Conservation (phyloP, 1,140 invertebrate species). For the Tetramorium simillimum region DNA sequence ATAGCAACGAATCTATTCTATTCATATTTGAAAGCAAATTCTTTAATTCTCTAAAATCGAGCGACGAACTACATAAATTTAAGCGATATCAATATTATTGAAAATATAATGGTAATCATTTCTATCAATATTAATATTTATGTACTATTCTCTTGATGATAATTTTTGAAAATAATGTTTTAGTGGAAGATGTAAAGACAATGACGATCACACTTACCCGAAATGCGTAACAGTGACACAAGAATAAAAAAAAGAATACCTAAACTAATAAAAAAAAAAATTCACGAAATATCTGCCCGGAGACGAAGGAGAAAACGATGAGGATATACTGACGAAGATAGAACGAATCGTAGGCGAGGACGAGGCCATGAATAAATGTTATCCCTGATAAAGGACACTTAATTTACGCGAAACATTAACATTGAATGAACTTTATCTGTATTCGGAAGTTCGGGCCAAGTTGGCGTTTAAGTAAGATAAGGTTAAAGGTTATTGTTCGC, state of each 20-base stretch:
- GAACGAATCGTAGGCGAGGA: conserved; percentile 15
- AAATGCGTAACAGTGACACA: neutral
- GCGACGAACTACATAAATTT: neutral
- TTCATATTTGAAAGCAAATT: neutral
- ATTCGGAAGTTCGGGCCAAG: conserved; percentile 66
- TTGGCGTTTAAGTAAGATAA: conserved; percentile 72
- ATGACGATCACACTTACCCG: neutral
- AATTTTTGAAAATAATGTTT: neutral
- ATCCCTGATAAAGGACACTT: conserved; percentile 59
- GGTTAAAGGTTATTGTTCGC: conserved; percentile 75
- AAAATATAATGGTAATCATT: neutral
- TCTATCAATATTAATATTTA: neutral
- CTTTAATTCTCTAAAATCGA: neutral
- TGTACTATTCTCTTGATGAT: neutral
- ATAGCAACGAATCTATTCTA: neutral
- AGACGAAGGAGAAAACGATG: neutral
- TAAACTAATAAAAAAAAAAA: neutral
- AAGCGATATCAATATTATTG: neutral
- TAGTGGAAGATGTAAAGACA: neutral
- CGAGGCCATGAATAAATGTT: conserved; percentile 63
- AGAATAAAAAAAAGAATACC: too few relatives aligned
- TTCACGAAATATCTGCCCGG: neutral
- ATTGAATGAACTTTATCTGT: conserved; percentile 71
- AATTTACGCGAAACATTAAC: conserved; percentile 70
- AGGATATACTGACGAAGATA: neutral